A percentile compares a stretch with the other conserved stretches of the same genome.
Conservation (phyloP, 2,113 vertebrate genomes). For the Anthoscopus minutus region DNA sequence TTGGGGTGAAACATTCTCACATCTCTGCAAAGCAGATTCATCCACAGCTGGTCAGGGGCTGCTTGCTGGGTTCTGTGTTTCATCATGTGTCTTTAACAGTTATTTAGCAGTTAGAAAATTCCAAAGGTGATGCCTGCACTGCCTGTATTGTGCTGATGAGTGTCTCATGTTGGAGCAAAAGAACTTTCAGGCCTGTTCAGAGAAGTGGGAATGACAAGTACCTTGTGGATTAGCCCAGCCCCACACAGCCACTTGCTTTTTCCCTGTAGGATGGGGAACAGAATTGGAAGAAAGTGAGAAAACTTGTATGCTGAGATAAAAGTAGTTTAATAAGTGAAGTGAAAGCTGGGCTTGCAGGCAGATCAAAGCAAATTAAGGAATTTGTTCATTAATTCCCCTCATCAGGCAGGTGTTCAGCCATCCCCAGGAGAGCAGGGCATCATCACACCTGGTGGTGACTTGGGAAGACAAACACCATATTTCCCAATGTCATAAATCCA, state of each 20-base stretch:
- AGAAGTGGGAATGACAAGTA: neutral
- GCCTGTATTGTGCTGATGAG: neutral
- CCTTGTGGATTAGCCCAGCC: neutral
- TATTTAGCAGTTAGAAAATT: neutral
- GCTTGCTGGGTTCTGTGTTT: neutral
- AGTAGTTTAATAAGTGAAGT: neutral
- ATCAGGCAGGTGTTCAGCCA: neutral
- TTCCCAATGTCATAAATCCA: neutral
- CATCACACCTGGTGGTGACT: neutral
- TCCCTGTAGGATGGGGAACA: neutral
- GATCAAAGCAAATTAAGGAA: neutral
- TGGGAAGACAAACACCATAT: neutral
- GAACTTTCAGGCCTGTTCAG: neutral
- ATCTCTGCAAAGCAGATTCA: neutral
- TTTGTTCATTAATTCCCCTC: neutral
- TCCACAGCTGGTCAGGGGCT: neutral
- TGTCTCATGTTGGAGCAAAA: neutral
- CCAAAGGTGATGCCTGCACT: neutral
- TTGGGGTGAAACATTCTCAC: neutral
- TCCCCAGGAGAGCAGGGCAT: neutral
- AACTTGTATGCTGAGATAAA: neutral
- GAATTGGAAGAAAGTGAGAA: neutral
- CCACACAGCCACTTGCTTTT: rapidly evolving
- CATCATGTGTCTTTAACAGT: neutral
- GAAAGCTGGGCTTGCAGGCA: neutral